phyloP scores from a whole-genome alignment of 2,113 vertebrate species.

The Alligator mississippiensis region DNA sequence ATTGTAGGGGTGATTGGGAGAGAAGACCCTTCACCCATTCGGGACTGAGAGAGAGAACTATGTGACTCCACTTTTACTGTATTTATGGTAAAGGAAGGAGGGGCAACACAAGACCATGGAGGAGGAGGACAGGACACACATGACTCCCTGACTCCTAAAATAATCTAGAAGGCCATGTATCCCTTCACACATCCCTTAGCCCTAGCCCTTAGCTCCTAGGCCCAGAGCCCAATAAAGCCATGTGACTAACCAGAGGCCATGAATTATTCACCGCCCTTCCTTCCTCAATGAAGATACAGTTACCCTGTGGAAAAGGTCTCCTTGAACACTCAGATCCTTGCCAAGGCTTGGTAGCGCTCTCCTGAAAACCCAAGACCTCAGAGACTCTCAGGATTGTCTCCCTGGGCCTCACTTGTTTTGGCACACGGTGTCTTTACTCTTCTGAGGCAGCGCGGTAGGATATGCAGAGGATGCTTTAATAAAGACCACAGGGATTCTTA shows the following conservation, averaged over 20 bases:
- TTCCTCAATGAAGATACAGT: background rate
- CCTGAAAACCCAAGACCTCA: background rate
- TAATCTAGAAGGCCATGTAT: background rate
- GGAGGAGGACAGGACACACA: background rate
- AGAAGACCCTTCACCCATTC: background rate
- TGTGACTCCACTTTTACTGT: background rate
- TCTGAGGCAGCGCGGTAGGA: background rate
- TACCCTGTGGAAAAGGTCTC: constrained; percentile 6
- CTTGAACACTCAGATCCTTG: constrained; percentile 8
- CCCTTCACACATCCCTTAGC: background rate
- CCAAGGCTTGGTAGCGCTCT: background rate
- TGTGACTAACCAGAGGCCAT: background rate
- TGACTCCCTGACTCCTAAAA: rapidly evolving
- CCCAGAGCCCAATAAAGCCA: background rate
- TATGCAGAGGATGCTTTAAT: rapidly evolving
- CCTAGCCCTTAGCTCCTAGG: rapidly evolving
- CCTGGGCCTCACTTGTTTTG: background rate
- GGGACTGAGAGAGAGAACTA: background rate
- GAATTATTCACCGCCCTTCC: background rate
- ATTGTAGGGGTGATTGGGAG: background rate
- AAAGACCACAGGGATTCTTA: background rate
- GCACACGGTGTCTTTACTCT: background rate
- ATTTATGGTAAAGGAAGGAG: background rate
- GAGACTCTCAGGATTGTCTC: rapidly evolving
- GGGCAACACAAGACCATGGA: background rate